Conservation (phyloP, 2,113 vertebrate species). For the Pangasianodon gigas region DNA sequence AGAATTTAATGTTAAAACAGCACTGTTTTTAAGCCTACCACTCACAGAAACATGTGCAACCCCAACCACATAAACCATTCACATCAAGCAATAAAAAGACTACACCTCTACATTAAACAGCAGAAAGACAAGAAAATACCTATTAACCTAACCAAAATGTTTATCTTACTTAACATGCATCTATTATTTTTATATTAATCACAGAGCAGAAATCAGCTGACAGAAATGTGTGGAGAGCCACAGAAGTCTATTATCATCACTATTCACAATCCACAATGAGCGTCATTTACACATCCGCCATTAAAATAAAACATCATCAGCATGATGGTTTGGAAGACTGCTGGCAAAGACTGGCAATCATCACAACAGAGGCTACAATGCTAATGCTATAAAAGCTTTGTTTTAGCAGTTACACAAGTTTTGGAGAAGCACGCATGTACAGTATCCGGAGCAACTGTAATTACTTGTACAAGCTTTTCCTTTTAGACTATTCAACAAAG, state of each 20-base stretch:
- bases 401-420: neutral
- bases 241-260: neutral
- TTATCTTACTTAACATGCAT: neutral
- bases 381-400: neutral
- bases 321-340: neutral
- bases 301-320: neutral
- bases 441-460: neutral
- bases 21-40: neutral
- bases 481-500: neutral
- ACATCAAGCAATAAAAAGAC: neutral
- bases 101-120: neutral
- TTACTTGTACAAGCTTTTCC: neutral
- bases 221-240: neutral
- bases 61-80: neutral
- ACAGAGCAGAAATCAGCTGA: neutral
- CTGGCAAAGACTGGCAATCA: neutral
- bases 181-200: constrained; percentile 1
- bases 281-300: neutral
- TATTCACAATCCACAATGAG: neutral
- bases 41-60: neutral
- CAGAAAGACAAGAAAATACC: neutral
- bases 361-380: neutral
- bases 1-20: neutral
- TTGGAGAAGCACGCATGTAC: neutral
- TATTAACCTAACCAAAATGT: constrained; percentile 13